Evolutionary conservation across 37 sponge, comb jelly and placozoan genomes (phyloP).

Genomic region (Bolinopsis microptera): DNA sequence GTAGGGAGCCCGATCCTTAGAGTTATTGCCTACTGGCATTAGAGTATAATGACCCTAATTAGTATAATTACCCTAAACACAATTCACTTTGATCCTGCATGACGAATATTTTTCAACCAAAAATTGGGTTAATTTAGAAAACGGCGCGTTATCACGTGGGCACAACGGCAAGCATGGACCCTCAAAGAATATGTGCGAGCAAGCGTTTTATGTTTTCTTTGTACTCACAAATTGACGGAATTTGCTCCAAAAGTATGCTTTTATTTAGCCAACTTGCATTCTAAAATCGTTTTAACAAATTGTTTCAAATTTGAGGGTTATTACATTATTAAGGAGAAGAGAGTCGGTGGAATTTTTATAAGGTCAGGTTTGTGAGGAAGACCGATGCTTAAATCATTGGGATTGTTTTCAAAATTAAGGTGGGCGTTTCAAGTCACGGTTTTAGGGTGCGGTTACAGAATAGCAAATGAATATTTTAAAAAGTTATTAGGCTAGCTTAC

Average conservation of each 20-base stretch:
- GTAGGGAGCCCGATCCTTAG: neutral
- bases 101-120: neutral
- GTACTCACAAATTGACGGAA: neutral
- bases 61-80: neutral
- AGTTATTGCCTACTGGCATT: too few species aligned
- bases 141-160: too few species aligned
- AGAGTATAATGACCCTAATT: too few species aligned
- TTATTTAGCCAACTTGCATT: conserved; percentile 1
- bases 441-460: too few species aligned
- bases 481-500: too few species aligned
- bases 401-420: too few species aligned
- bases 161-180: neutral
- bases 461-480: too few species aligned
- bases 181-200: neutral
- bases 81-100: neutral
- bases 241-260: neutral
- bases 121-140: neutral
- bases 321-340: neutral
- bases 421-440: too few species aligned
- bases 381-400: too few species aligned
- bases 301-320: conserved; percentile 3
- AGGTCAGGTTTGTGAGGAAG: too few species aligned
- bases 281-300: conserved; percentile 30
- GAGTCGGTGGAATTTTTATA: too few species aligned
- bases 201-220: neutral